Evolutionary conservation across 2,113 vertebrate species (phyloP).

Genomic region (Tachysurus vachellii): DNA sequence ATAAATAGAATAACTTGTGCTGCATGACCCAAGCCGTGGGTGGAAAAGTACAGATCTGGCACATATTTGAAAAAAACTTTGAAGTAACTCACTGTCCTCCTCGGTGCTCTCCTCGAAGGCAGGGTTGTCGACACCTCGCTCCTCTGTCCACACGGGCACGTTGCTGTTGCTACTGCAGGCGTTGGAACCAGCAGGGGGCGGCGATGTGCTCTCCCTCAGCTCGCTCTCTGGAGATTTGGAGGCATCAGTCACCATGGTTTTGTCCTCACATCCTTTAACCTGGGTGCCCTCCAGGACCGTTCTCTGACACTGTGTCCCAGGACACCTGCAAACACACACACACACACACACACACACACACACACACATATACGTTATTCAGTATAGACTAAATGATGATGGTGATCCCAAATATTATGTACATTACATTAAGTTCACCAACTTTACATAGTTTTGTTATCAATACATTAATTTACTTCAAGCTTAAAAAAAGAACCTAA

Average conservation of each 20-base stretch:
- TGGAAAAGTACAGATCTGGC: not conserved
- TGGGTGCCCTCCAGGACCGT: constrained; percentile 77
- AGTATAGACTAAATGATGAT: not conserved
- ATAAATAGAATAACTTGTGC: not conserved
- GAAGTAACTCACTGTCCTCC: constrained; percentile 82
- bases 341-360: constrained; percentile 11
- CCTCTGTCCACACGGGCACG: constrained; percentile 79
- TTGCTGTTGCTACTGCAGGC: constrained; percentile 64
- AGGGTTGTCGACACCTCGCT: constrained; percentile 87
- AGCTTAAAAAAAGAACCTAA: not conserved
- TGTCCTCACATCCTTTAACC: constrained; percentile 73
- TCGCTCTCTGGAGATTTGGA: constrained; percentile 70
- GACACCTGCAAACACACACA: constrained; percentile 77
- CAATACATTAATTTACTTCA: not conserved
- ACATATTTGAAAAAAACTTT: not conserved
- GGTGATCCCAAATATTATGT: not conserved
- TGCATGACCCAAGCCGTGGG: not conserved
- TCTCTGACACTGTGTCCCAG: constrained; percentile 85
- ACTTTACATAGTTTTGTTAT: not conserved
- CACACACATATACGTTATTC: not conserved
- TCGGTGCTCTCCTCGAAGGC: constrained; percentile 87
- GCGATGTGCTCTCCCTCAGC: constrained; percentile 65
- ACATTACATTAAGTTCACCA: not conserved
- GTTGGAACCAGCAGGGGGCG: constrained; percentile 60
- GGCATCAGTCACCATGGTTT: constrained; percentile 68